A percentile compares a stretch with the other conserved stretches of the same genome.
Conservation (phyloP, 2,113 vertebrate genomes). For the Lampris megalopsis region DNA sequence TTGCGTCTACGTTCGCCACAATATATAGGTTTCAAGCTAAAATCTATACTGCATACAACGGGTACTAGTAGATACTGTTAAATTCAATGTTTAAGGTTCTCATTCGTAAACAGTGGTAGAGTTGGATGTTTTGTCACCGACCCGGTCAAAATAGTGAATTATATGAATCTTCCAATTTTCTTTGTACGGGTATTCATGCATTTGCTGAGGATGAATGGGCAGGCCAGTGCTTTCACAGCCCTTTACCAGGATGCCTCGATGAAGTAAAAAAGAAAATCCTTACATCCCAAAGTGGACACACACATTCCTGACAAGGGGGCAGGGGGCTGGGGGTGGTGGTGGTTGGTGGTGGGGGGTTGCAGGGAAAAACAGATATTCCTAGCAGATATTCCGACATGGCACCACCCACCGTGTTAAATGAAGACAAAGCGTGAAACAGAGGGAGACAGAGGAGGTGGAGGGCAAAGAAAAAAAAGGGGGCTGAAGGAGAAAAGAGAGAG, state of each 20-base stretch:
- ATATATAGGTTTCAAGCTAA: background rate
- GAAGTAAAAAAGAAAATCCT: constrained; percentile 47
- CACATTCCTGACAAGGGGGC: constrained; percentile 64
- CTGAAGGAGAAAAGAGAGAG: constrained; percentile 56
- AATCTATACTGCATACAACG: background rate
- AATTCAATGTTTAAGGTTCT: background rate
- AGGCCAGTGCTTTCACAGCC: background rate
- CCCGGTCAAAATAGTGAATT: background rate
- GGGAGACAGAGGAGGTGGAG: constrained; percentile 67
- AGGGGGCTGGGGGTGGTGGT: constrained; percentile 9
- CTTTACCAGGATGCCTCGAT: constrained; percentile 11
- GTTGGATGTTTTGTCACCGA: background rate
- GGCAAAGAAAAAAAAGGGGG: constrained; percentile 43
- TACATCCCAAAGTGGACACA: constrained; percentile 44
- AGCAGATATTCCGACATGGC: constrained; percentile 48
- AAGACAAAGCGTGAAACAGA: constrained; percentile 78
- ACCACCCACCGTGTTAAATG: constrained; percentile 73
- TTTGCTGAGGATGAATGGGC: background rate
- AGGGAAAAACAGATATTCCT: constrained; percentile 46
- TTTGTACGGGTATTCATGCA: background rate
- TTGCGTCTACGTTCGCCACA: no score
- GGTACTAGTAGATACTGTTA: background rate
- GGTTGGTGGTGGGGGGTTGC: background rate
- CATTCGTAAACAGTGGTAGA: background rate
- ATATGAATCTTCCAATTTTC: background rate